phyloP scores from a whole-genome alignment of 1,140 invertebrate genomes.

The Cephus cinctus region DNA sequence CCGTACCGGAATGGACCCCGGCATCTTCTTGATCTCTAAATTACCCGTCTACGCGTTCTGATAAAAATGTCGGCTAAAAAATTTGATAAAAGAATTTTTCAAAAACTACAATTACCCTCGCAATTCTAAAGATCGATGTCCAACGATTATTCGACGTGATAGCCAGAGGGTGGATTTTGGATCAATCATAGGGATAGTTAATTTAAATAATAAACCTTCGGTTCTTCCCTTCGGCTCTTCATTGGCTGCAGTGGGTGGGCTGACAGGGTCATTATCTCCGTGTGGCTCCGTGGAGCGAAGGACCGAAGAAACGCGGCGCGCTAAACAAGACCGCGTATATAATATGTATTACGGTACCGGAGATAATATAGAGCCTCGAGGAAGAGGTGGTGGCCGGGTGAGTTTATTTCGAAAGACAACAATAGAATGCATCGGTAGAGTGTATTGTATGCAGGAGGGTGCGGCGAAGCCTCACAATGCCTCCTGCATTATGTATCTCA shows the following conservation, averaged over 20 bases:
- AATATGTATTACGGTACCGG: conserved; percentile 35
- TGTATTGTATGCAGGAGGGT: conserved; percentile 47
- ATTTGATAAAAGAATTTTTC: no score
- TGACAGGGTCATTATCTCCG: conserved; percentile 17
- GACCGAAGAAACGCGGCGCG: conserved; percentile 23
- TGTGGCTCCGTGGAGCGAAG: conserved; percentile 19
- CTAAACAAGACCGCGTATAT: conserved; percentile 29
- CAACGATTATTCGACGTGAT: neutral
- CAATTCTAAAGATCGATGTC: neutral
- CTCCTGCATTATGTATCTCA: conserved; percentile 51
- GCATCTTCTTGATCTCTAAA: neutral
- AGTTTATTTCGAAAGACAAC: conserved; percentile 45
- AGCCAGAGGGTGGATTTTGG: neutral
- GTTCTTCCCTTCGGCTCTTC: neutral
- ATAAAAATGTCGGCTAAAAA: no score
- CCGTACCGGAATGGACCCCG: neutral
- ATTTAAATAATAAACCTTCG: conserved; percentile 5
- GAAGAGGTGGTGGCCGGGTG: conserved; percentile 32
- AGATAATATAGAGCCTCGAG: conserved; percentile 34
- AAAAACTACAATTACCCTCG: no score
- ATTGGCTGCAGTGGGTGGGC: neutral
- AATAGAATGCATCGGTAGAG: conserved; percentile 46
- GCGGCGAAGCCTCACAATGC: conserved; percentile 42
- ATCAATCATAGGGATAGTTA: neutral
- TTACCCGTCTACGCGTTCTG: no score